Conservation (phyloP, 2,888 invertebrate genomes). For the Choristoneura rosaceana region DNA sequence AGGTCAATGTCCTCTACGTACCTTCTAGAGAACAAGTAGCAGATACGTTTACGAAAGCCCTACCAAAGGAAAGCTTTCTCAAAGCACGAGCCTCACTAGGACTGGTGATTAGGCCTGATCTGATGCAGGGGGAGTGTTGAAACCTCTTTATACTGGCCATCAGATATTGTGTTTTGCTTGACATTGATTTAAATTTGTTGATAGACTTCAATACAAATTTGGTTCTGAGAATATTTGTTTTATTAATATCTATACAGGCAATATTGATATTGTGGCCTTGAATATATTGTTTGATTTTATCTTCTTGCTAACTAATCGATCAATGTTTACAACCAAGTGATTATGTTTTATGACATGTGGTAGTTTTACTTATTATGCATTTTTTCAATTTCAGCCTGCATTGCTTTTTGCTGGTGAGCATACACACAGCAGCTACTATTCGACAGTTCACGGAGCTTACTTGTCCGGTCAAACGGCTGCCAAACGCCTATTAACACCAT, state of each 20-base stretch:
- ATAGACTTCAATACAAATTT: too few species aligned
- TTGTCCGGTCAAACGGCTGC: constrained; percentile 94
- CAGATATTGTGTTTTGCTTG: too few species aligned
- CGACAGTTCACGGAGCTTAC: constrained; percentile 97
- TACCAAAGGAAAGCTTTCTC: too few species aligned
- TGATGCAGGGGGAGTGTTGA: too few species aligned
- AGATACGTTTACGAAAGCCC: too few species aligned
- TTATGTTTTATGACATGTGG: neutral
- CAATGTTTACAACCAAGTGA: neutral
- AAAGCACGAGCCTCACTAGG: too few species aligned
- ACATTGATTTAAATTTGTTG: too few species aligned
- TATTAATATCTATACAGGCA: neutral
- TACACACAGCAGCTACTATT: constrained; percentile 97
- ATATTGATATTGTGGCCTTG: neutral
- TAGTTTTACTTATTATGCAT: neutral
- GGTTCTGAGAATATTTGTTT: neutral
- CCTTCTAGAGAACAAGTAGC: too few species aligned
- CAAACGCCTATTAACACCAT: constrained; percentile 88
- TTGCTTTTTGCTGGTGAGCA: constrained; percentile 97
- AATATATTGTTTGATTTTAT: neutral
- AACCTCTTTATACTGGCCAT: too few species aligned
- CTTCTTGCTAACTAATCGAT: neutral
- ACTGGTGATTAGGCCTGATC: too few species aligned
- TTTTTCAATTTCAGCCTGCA: constrained; percentile 87
- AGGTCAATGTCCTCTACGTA: too few species aligned